Evolutionary conservation across 2,888 invertebrate genomes (phyloP), one percentile per base, ranked within the genome.

Genomic region (Drosophila prolongata): DNA sequence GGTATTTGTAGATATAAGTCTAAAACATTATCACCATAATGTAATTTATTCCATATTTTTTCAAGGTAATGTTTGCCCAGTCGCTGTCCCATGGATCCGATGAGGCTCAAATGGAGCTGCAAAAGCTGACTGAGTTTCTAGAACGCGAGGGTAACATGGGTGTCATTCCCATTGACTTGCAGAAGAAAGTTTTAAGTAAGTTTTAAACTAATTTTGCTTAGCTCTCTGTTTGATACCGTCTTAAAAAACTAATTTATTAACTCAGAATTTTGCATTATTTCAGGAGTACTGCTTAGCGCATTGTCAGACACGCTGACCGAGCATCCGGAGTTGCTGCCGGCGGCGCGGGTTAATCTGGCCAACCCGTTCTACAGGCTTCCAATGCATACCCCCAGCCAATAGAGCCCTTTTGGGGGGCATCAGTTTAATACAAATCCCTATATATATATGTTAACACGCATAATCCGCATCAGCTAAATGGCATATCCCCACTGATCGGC

Each of bases 181-280:
- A 96, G 91, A 96, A 96, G 93, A 96, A 95, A 93, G 95, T 96
- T 55, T 93, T 96, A 68, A 95, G 96, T 96, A 91, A 84, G 90
- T 82, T 30, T 30, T 30, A 30, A 30, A 30, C 30, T 8, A 8
- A 30, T 30, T 30, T 30, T 30, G 30, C 3, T 30, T 24, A 24
- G 19, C 3, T 19, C 19, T 19, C 0, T 24, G 3, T 40, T 8
- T 40, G 40, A 40, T 40, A n/a, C 0, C 0, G 8, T n/a, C 13
- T n/a, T 1, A 4, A 4, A 13, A 27, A n/a, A n/a, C 1, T 6
- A 11, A 2, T 44, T 6, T 14, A 27, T 4, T 90, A 1, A 43
- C 8, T 19, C 0, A 9, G 6, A 10, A 19, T 5, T 10, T 16
- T 10, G 6, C 2, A 16, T n/a, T 16, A 9, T 34, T 66, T 16